phyloP scores from a whole-genome alignment of 37 sponge, comb jelly and placozoan genomes.

The Aplysina aerophoba region DNA sequence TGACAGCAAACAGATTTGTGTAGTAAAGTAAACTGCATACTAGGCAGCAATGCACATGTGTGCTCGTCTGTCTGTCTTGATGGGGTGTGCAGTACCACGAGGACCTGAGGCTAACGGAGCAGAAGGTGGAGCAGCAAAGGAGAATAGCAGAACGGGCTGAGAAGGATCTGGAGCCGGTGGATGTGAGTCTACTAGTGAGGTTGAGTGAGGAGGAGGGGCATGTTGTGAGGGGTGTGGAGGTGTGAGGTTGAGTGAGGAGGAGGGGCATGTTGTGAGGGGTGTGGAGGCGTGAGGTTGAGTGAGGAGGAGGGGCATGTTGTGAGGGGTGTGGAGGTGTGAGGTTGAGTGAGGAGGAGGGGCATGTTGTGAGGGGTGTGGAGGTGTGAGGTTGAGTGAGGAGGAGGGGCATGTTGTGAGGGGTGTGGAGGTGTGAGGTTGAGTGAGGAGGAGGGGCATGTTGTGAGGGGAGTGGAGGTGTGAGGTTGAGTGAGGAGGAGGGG shows the following conservation, averaged over 20 bases:
- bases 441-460: not conserved
- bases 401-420: not conserved
- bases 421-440: not conserved
- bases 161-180: slow-evolving; percentile 68
- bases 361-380: slow-evolving; percentile 2
- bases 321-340: not conserved
- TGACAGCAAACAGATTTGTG: no score
- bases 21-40: no score
- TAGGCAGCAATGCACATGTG: not conserved
- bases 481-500: slow-evolving; percentile 12
- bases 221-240: not conserved
- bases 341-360: not conserved
- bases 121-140: slow-evolving; percentile 63
- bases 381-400: slow-evolving; percentile 7
- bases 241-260: not conserved
- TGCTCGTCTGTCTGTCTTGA: not conserved
- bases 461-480: not conserved
- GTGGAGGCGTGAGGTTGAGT: not conserved
- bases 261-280: not conserved
- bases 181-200: slow-evolving; percentile 33
- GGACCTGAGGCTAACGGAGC: slow-evolving; percentile 48
- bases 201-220: not conserved
- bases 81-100: slow-evolving; percentile 52
- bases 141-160: slow-evolving; percentile 48
- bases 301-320: not conserved